phyloP scores from a whole-genome alignment of 2,113 vertebrate genomes.

The Prinia subflava region DNA sequence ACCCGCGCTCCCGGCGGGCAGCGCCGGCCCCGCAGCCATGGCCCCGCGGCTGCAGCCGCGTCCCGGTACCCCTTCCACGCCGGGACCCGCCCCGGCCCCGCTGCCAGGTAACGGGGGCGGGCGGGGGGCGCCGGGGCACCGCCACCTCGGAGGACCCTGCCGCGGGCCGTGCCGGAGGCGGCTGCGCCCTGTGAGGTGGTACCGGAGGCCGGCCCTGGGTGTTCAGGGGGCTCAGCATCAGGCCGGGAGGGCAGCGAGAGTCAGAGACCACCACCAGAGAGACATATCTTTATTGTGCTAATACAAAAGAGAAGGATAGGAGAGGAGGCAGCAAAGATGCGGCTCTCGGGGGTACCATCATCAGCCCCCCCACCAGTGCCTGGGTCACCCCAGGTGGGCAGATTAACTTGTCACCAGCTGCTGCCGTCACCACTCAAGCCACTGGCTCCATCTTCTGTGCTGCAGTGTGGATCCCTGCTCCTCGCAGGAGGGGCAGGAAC shows the following conservation, averaged over 20 bases:
- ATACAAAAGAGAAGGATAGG: not conserved
- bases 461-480: not conserved
- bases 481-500: not conserved
- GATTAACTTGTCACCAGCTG: not conserved
- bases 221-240: not conserved
- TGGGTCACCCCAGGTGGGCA: too few relatives aligned
- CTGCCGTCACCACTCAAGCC: not conserved
- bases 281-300: not conserved
- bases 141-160: not conserved
- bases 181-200: too few relatives aligned
- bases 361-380: rapidly evolving
- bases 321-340: not conserved
- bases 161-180: too few relatives aligned
- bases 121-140: not conserved
- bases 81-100: not conserved
- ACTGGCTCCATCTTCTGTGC: not conserved
- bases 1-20: not conserved
- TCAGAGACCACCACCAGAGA: rapidly evolving
- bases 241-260: not conserved
- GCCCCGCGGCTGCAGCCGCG: not conserved
- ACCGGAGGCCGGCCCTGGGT: not conserved
- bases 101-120: not conserved
- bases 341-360: not conserved
- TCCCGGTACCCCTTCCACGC: not conserved
- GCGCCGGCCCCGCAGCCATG: not conserved